Evolutionary conservation across 2,113 vertebrate genomes (phyloP).

Genomic region (Gavia stellata): DNA sequence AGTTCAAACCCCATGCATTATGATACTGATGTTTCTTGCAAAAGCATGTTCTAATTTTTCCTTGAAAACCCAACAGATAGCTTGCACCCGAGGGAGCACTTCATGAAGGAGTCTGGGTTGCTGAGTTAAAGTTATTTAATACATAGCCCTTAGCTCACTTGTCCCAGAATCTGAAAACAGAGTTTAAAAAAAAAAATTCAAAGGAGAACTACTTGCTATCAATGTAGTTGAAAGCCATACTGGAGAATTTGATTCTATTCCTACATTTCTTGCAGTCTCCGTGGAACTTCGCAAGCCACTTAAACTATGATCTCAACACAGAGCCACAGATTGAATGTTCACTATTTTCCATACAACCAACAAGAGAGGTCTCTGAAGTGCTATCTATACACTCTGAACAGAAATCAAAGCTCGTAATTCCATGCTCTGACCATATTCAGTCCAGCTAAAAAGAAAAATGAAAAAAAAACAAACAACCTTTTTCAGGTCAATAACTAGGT

Average conservation of each 20-base stretch:
- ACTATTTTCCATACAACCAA: not conserved
- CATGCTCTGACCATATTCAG: not conserved
- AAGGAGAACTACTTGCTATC: not conserved
- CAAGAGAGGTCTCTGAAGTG: not conserved
- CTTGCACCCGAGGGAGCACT: not conserved
- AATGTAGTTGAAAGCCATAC: not conserved
- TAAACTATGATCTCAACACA: not conserved
- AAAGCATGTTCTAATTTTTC: not conserved
- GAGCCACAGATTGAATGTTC: not conserved
- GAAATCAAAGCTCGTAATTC: not conserved
- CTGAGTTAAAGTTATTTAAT: not conserved
- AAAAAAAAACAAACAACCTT: not conserved
- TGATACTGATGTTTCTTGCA: not conserved
- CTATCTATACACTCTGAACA: not conserved
- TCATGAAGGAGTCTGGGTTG: not conserved
- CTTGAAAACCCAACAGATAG: not conserved
- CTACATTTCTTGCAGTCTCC: not conserved
- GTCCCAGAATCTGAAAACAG: not conserved
- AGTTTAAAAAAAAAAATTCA: not conserved
- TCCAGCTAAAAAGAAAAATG: not conserved
- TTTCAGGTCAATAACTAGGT: not conserved
- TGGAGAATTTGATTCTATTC: not conserved
- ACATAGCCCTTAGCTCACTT: not conserved
- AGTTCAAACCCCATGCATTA: not conserved
- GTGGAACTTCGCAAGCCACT: not conserved